Evolutionary conservation across 2,888 invertebrate genomes (phyloP).

Genomic region (Holacanthella duospinosa): DNA sequence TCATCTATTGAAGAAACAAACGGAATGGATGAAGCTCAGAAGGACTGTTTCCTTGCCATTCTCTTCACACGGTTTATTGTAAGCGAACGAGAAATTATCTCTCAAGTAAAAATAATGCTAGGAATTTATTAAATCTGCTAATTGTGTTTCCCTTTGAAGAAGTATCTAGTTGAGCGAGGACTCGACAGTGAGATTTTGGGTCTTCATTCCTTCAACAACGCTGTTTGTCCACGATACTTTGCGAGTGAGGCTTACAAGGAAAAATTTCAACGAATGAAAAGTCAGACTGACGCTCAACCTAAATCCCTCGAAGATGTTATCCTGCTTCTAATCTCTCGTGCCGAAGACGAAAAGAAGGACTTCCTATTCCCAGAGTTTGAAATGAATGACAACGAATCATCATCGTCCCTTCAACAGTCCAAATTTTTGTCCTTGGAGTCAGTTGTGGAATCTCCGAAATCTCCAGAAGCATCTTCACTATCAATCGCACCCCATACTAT

Average conservation of each 20-base stretch:
- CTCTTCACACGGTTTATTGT: neutral
- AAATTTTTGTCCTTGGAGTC: too few species aligned
- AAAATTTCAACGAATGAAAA: neutral
- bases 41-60: neutral
- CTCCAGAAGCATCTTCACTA: too few species aligned
- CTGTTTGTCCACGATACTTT: neutral
- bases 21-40: neutral
- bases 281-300: neutral
- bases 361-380: too few species aligned
- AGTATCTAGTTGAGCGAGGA: neutral
- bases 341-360: constrained; percentile 2
- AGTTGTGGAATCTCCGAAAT: too few species aligned
- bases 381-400: too few species aligned
- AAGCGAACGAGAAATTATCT: neutral
- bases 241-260: neutral
- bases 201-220: neutral
- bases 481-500: too few species aligned
- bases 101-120: neutral
- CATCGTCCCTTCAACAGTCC: too few species aligned
- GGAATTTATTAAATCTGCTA: neutral
- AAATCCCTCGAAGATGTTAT: neutral
- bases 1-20: neutral
- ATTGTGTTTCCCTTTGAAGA: neutral
- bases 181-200: neutral
- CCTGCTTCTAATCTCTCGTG: neutral